Base-by-base conservation (phyloP, 53 echinoderm and acorn worm genomes). In the Apostichopus leukothele region DNA sequence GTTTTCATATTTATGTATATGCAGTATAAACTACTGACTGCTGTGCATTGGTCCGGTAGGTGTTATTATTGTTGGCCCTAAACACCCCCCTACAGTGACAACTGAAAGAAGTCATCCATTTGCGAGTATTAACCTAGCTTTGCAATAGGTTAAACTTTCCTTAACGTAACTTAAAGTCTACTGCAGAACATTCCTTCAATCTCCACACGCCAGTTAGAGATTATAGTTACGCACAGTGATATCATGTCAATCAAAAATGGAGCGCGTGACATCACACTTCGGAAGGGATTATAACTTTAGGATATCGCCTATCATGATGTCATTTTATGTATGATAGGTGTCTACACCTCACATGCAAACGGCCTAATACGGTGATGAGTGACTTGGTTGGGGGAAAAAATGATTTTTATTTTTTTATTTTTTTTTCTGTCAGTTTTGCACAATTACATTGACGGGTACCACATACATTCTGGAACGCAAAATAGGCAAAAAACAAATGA, bases 101-200 rank as follows among this genome's bases (percentile, higher is more conserved):
- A 59, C 81, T 81, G 81, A 81, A 54, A 81, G 81, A 81, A 54
- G 81, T 23, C 81, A 54, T 81, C 81, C 55, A 23, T 81, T 81
- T 81, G 20, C 81, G 55, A 20, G 81, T 81, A 81, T 81, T 81
- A 81, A 57, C 81, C 59, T 51, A 81, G 81, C 81, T 81, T 53
- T 23, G 60, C 60, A 22, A 21, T 5, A 59, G 16, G 20, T 54
- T 81, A 54, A 81, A 51, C 19, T 54, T 81, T 71, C 3, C 63
- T 71, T 71, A 19, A 71, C 71, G 71, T 6, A 71, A 71, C 71
- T 71, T 71, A 71, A 71, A 18, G 20, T 71, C n/a, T n/a, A 71
- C 14, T 18, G 16, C 20, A n/a, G n/a, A 18, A 19, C 16, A 13
- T 16, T 19, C 71, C 14, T 16, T 13, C 18, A n/a, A n/a, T 71